These are phyloP conservation scores for Drosophila miranda DNA, from an alignment of 1,140 invertebrate species.

Conservation along the genomic window DNA sequence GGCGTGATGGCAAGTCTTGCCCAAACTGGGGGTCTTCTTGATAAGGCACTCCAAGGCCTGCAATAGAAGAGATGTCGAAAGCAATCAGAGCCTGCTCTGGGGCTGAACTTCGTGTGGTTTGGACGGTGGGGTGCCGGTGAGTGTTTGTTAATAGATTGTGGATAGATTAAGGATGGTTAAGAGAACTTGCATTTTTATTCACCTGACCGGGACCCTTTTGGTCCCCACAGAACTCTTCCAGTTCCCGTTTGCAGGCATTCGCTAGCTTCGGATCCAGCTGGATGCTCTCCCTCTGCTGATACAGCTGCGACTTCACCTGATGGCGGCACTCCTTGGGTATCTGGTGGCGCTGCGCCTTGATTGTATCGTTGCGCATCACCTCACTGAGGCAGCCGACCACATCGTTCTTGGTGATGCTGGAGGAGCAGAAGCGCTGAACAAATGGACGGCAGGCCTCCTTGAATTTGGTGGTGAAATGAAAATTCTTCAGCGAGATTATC, in stretches of 20 bases:
- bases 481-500: constrained; percentile 95
- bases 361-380: constrained; percentile 92
- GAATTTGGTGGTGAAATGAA: constrained; percentile 97
- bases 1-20: constrained; percentile 88
- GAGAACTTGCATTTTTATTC: constrained; percentile 82
- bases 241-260: constrained; percentile 89
- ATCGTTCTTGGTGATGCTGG: constrained; percentile 91
- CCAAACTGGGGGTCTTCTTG: constrained; percentile 87
- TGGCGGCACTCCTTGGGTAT: constrained; percentile 93
- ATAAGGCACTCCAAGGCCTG: constrained; percentile 95
- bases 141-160: constrained; percentile 4
- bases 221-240: constrained; percentile 88
- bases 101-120: neutral
- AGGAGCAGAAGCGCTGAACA: constrained; percentile 91
- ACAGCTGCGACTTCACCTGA: constrained; percentile 93
- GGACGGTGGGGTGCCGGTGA: neutral
- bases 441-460: constrained; percentile 95
- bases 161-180: constrained; percentile 44
- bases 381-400: constrained; percentile 96
- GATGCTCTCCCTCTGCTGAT: constrained; percentile 94
- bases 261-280: constrained; percentile 92
- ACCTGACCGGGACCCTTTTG: constrained; percentile 91
- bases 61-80: constrained; percentile 32
- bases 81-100: neutral
- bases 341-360: constrained; percentile 89